Evolutionary conservation across 2,113 vertebrate genomes (phyloP).

Genomic region (Panthera tigris): DNA sequence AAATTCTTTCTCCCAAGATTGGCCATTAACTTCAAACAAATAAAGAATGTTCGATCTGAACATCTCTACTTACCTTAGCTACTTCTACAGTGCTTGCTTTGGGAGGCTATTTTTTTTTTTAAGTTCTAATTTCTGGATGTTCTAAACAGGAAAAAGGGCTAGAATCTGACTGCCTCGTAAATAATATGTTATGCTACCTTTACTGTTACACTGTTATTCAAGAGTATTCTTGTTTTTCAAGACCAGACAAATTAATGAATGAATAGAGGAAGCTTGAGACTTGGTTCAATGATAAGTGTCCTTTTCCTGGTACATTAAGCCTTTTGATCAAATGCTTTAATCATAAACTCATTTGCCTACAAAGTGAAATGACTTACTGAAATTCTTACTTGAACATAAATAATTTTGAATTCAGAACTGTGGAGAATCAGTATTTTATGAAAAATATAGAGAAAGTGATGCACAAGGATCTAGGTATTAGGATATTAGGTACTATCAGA

Average conservation of each 20-base stretch:
- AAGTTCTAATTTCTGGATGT: slow-evolving; percentile 33
- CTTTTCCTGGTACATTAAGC: not conserved
- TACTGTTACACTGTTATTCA: not conserved
- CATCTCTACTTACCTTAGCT: not conserved
- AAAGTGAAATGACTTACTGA: not conserved
- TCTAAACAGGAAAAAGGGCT: not conserved
- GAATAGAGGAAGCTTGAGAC: not conserved
- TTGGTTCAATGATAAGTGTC: not conserved
- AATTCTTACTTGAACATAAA: not conserved
- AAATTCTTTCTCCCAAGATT: not conserved
- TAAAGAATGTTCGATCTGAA: not conserved
- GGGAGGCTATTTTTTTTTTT: not conserved
- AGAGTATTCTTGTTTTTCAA: not conserved
- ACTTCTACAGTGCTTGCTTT: not conserved
- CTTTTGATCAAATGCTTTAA: not conserved
- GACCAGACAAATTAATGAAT: not conserved
- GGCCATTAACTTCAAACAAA: not conserved
- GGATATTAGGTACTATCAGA: not conserved
- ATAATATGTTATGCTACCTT: not conserved
- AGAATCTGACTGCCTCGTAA: not conserved
- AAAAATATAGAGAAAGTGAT: not conserved
- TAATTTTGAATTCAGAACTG: not conserved
- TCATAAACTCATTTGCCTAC: not conserved
- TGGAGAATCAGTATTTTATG: not conserved
- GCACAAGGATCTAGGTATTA: not conserved